Evolutionary conservation across 1,140 invertebrate species (phyloP).

Genomic region (Anastrepha obliqua): DNA sequence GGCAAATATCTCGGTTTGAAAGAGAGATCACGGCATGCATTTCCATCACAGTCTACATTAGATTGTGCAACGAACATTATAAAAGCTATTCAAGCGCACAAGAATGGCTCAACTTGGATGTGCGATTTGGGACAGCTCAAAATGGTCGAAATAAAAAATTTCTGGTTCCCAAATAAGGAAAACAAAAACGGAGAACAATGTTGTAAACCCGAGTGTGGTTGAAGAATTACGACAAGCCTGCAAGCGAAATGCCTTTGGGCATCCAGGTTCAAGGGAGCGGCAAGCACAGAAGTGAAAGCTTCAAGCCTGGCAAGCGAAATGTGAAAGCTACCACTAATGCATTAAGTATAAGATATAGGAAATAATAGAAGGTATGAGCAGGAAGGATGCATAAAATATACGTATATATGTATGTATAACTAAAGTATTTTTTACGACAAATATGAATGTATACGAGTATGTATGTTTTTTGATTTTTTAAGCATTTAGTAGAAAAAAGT

Average conservation of each 20-base stretch:
- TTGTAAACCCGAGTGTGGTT: background rate
- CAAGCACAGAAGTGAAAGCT: background rate
- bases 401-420: background rate
- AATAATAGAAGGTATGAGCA: no score
- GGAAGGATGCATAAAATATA: background rate
- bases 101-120: slow-evolving; percentile 72
- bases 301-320: background rate
- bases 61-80: slow-evolving; percentile 68
- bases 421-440: no score
- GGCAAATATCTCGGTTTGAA: background rate
- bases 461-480: no score
- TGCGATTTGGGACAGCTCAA: slow-evolving; percentile 67
- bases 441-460: no score
- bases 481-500: no score
- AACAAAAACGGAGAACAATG: background rate
- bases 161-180: background rate
- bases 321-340: no score
- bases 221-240: background rate
- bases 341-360: no score
- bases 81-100: slow-evolving; percentile 65
- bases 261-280: background rate
- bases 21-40: slow-evolving; percentile 55
- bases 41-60: slow-evolving; percentile 64
- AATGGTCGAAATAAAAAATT: slow-evolving; percentile 58
- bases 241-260: background rate